These are phyloP conservation scores for Gisinianus flammeolus DNA, from an alignment of 2,888 invertebrate genomes.

Conservation along the genomic window DNA sequence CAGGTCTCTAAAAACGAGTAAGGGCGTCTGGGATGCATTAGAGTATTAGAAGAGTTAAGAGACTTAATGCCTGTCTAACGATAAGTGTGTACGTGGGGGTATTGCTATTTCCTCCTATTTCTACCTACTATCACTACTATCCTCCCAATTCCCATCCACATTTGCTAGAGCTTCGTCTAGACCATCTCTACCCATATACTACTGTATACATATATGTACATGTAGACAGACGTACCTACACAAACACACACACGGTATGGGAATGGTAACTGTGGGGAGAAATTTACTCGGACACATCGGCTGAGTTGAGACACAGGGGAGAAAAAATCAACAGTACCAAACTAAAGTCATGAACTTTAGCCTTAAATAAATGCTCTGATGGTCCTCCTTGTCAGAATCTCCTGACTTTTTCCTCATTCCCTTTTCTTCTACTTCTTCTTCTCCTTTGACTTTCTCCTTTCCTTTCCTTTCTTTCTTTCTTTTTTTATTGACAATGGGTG, in stretches of 20 bases:
- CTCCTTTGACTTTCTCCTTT: background rate
- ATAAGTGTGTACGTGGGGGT: background rate
- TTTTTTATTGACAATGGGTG: slow-evolving; percentile 15
- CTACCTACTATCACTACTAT: background rate
- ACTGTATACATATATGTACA: background rate
- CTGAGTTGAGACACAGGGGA: slow-evolving; percentile 3
- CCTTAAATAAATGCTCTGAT: slow-evolving; percentile 10
- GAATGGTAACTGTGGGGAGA: background rate
- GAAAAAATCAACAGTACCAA: slow-evolving; percentile 17
- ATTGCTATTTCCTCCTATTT: background rate
- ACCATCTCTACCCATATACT: background rate
- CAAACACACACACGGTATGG: background rate
- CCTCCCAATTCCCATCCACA: too few relatives aligned
- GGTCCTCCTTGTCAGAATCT: slow-evolving; percentile 12
- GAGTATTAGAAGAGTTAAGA: background rate
- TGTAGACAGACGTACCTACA: background rate
- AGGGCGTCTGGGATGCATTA: background rate
- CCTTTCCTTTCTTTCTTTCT: background rate
- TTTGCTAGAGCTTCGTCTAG: too few relatives aligned
- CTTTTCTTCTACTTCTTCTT: background rate
- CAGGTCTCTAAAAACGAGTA: too few relatives aligned
- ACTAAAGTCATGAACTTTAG: slow-evolving; percentile 16
- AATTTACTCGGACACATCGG: slow-evolving; percentile 22
- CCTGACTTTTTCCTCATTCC: background rate
- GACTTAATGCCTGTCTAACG: background rate